Base-by-base conservation (phyloP, 2,113 vertebrate species). In the Corythaixoides concolor region DNA sequence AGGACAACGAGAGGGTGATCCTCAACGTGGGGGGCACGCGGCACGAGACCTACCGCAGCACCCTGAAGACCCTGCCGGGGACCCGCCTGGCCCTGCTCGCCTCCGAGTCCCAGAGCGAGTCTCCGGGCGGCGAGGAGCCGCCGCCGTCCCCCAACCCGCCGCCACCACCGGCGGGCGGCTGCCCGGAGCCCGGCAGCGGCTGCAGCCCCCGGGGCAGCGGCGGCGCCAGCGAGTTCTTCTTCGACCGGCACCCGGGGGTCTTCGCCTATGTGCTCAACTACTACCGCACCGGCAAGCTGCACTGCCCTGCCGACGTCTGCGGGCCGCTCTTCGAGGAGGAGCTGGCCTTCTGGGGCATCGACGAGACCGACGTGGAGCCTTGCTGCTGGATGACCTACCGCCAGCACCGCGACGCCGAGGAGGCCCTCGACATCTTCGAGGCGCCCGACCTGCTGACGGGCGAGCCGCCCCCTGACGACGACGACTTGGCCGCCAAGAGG, bases 341-440 rank as follows among this genome's bases (percentile, higher is more conserved):
- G 98, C 97, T 99, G 94, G 99, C 99, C 74, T 99, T 99, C 95
- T 99, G 99, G 99, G 99, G 99, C 94, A 99, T 99, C 98, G 99
- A 99, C 97, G 99, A 99, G 98, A 99, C 99, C 62, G 99, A 99
- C 97, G 99, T 99, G 98, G 99, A 99, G 98, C 99, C 99, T 56
- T 99, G 99, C 98, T 99, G 99, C 97, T 99, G 99, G 99, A 99
- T 99, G 99, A 99, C 98, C 50, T 99, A 99, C 97, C 95, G 99
- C 85, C 99, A 99, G 97, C 99, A 99, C 98, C 98, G 99, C 49
- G 99, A 99, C 96, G 99, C 99, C 15, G 99, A 99, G 95, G 99
- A 99, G 97, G 99, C 99, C 14, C 98, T 99, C 50, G 99, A 99
- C 96, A 99, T 99, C 97, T 99, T 99, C 77, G 99, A 99, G 98